Evolutionary conservation across 2,888 invertebrate genomes (phyloP).

Genomic region (Calliopum simillimum): DNA sequence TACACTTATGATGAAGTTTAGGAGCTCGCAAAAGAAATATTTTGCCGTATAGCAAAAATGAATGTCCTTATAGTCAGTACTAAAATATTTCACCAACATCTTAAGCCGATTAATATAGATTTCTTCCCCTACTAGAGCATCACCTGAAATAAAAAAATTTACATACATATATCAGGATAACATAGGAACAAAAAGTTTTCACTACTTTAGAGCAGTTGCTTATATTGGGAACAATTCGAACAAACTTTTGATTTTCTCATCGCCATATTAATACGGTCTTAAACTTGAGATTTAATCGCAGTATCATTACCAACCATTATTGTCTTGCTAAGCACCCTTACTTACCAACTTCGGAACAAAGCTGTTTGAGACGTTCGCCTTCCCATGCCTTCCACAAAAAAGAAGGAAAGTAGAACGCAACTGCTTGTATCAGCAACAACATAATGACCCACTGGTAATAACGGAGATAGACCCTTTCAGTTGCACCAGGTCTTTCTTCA

Average conservation of each 20-base stretch:
- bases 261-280: no score
- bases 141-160: slow-evolving; percentile 46
- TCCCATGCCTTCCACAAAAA: slow-evolving; percentile 66
- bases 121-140: slow-evolving; percentile 51
- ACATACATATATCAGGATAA: not conserved
- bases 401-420: slow-evolving; percentile 62
- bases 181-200: not conserved
- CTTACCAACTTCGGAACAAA: slow-evolving; percentile 61
- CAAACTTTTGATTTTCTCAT: no score
- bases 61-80: slow-evolving; percentile 56
- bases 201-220: no score
- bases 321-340: not conserved
- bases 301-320: not conserved
- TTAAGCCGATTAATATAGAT: slow-evolving; percentile 49
- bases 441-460: slow-evolving; percentile 66
- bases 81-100: slow-evolving; percentile 58
- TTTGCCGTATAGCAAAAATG: slow-evolving; percentile 72
- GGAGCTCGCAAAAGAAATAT: slow-evolving; percentile 78
- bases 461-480: slow-evolving; percentile 59
- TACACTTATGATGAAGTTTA: slow-evolving; percentile 81
- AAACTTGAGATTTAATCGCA: no score
- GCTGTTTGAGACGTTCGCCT: slow-evolving; percentile 67
- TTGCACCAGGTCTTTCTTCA: slow-evolving; percentile 46
- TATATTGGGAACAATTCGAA: no score
- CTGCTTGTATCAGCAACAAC: slow-evolving; percentile 59